Conservation (phyloP, 1,140 invertebrate species). For the Matsumurasca onukii region DNA sequence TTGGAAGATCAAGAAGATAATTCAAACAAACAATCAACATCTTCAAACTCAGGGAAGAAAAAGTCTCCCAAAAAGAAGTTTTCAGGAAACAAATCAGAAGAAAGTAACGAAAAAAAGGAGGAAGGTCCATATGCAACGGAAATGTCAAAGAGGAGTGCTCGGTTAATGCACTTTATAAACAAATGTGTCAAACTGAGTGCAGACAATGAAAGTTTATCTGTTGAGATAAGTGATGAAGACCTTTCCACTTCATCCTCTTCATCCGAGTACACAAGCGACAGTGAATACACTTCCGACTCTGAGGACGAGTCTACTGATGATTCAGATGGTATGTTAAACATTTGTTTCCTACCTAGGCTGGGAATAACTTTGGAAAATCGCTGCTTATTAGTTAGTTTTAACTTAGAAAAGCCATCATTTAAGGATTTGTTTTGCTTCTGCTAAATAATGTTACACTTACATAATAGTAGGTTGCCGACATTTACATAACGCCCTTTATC, state of each 20-base stretch:
- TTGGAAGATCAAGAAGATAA: not conserved
- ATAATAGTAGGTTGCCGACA: no score
- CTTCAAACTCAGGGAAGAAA: not conserved
- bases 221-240: constrained; percentile 4
- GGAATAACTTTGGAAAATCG: no score
- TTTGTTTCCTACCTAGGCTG: no score
- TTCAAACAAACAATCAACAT: not conserved
- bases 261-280: constrained; percentile 6
- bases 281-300: constrained; percentile 18
- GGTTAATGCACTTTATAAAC: constrained; percentile 13
- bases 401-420: no score
- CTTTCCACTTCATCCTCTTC: not conserved
- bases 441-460: no score
- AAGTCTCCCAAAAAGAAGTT: not conserved
- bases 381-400: no score
- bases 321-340: constrained; percentile 15
- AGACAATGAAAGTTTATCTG: not conserved
- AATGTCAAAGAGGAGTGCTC: not conserved
- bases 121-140: not conserved
- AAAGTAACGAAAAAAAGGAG: not conserved
- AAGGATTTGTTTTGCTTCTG: no score
- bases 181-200: constrained; percentile 13
- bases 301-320: constrained; percentile 17
- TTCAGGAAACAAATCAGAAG: no score
- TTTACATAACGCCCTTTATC: no score